Conservation (phyloP, 2,888 invertebrate genomes). For the Leuctra nigra region DNA sequence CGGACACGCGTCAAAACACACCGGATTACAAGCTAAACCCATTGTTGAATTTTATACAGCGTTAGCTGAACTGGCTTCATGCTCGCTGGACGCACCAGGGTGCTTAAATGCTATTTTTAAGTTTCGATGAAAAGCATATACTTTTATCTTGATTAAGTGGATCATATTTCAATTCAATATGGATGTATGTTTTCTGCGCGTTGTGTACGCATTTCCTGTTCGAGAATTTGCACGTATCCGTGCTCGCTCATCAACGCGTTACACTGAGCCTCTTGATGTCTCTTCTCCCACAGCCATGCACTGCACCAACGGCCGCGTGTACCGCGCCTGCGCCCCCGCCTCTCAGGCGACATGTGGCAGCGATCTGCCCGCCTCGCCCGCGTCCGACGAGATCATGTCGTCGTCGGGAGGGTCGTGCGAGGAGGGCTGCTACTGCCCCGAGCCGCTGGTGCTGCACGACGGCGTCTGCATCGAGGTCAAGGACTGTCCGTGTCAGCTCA, state of each 20-base stretch:
- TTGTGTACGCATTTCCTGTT: too few species aligned
- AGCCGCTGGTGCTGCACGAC: conserved; percentile 65
- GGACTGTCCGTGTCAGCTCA: conserved; percentile 73
- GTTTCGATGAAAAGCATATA: too few species aligned
- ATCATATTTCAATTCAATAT: too few species aligned
- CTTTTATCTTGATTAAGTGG: too few species aligned
- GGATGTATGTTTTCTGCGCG: too few species aligned
- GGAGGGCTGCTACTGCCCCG: conserved; percentile 86
- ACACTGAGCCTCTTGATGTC: too few species aligned
- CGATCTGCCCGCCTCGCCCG: conserved; percentile 34
- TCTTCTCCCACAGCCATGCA: conserved; percentile 61
- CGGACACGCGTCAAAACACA: too few species aligned
- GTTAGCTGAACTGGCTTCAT: conserved; percentile 15
- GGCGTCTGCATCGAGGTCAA: conserved; percentile 64
- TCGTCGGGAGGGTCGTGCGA: conserved; percentile 48
- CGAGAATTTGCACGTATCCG: too few species aligned
- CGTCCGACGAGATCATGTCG: conserved; percentile 26
- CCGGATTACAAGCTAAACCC: too few species aligned
- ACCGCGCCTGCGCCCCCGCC: conserved; percentile 66
- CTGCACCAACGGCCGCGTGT: conserved; percentile 68
- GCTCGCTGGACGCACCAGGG: conserved; percentile 18
- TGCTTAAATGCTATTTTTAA: too few species aligned
- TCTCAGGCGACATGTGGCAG: conserved; percentile 66
- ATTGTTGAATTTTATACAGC: too few species aligned
- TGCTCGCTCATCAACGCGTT: too few species aligned